Conservation (phyloP, 1,140 invertebrate genomes). For the Drosophila busckii region DNA sequence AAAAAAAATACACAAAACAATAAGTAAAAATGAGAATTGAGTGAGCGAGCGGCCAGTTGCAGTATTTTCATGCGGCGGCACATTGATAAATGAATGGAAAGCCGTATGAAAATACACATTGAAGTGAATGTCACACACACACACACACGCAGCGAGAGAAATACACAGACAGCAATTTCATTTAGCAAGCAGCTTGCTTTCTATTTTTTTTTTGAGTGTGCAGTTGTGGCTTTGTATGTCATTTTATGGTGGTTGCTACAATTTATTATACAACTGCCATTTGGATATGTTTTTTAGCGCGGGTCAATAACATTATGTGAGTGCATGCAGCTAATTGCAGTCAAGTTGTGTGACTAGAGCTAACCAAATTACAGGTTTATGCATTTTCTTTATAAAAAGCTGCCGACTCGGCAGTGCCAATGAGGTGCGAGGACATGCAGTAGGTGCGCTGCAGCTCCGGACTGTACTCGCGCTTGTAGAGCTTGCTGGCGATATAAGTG, state of each 20-base stretch:
- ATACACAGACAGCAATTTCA: conserved; percentile 51
- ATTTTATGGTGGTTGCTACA: conserved; percentile 70
- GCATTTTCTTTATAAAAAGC: conserved; percentile 21
- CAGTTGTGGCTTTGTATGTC: conserved; percentile 57
- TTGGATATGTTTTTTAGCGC: conserved; percentile 29
- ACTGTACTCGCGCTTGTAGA: conserved; percentile 20
- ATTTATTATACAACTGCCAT: conserved; percentile 54
- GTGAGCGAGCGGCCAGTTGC: conserved; percentile 14
- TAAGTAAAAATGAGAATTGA: no score
- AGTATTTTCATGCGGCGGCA: conserved; percentile 57
- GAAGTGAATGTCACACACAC: conserved; percentile 47
- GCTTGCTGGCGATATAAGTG: conserved; percentile 23
- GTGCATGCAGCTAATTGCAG: conserved; percentile 73
- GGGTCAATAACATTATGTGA: conserved; percentile 46
- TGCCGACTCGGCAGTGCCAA: conserved; percentile 37
- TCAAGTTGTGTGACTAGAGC: conserved; percentile 31
- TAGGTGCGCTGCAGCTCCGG: background rate
- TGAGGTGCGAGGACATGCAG: conserved; percentile 10
- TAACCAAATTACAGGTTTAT: conserved; percentile 40
- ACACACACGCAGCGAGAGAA: conserved; percentile 12
- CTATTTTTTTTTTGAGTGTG: conserved; percentile 59
- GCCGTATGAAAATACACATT: conserved; percentile 8
- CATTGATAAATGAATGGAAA: conserved; percentile 66
- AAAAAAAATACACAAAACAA: no score
- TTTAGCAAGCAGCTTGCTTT: no score